Conservation (phyloP, 1,140 invertebrate species). For the Bombus haemorrhoidalis region DNA sequence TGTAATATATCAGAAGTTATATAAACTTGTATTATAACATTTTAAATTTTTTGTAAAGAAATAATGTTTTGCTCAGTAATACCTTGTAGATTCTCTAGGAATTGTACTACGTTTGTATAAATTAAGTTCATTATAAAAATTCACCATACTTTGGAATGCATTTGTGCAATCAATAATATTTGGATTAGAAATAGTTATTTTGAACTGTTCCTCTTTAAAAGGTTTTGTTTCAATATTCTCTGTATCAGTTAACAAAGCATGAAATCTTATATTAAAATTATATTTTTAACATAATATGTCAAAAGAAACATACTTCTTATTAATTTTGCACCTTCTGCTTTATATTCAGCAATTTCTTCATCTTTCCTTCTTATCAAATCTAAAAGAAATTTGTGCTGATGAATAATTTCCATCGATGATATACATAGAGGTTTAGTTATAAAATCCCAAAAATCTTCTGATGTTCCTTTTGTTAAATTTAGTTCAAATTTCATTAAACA, state of each 20-base stretch:
- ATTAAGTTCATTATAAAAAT: constrained; percentile 51
- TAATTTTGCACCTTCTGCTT: constrained; percentile 74
- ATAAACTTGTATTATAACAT: not conserved
- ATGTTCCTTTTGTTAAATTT: constrained; percentile 67
- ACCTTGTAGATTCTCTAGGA: constrained; percentile 30
- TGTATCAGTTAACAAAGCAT: constrained; percentile 38
- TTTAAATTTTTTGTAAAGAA: not conserved
- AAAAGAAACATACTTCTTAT: constrained; percentile 68
- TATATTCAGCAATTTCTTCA: constrained; percentile 77
- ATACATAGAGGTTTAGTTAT: constrained; percentile 72
- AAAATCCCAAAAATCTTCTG: constrained; percentile 68
- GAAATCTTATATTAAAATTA: constrained; percentile 9
- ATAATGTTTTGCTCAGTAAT: not conserved
- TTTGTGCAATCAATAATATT: constrained; percentile 31
- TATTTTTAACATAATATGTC: not conserved
- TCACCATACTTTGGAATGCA: constrained; percentile 47
- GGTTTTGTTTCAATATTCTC: constrained; percentile 73
- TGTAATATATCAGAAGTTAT: constrained; percentile 1
- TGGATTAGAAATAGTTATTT: constrained; percentile 15
- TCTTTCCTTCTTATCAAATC: constrained; percentile 76
- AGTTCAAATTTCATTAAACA: constrained; percentile 73
- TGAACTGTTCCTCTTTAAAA: constrained; percentile 68
- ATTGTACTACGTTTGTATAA: not conserved
- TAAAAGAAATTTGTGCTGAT: constrained; percentile 65
- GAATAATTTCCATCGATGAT: constrained; percentile 62